Conservation (phyloP, 2,113 vertebrate genomes). For the Bubo blakistoni region DNA sequence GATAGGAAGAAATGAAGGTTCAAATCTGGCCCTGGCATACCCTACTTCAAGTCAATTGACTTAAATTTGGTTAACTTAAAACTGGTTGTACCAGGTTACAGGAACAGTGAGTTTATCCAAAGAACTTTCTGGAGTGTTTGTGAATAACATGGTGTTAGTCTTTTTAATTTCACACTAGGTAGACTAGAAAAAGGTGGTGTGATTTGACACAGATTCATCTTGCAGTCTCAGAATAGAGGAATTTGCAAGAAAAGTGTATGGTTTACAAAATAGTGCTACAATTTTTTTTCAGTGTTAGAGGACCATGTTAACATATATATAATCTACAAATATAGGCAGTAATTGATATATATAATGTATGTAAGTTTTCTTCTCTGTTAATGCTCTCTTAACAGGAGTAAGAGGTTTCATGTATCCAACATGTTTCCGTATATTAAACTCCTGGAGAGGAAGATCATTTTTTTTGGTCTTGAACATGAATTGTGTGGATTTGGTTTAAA, state of each 20-base stretch:
- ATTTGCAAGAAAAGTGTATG: background rate
- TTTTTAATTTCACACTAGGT: background rate
- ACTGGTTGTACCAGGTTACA: background rate
- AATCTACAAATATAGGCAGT: background rate
- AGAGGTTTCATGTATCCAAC: background rate
- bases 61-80: background rate
- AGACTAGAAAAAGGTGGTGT: background rate
- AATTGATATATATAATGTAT: background rate
- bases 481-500: background rate
- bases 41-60: background rate
- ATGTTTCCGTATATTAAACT: background rate
- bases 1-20: background rate
- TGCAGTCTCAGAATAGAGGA: background rate
- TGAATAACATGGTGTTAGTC: background rate
- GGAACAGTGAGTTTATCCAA: background rate
- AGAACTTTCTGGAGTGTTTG: background rate
- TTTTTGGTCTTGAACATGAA: background rate
- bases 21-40: background rate
- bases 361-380: background rate
- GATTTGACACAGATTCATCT: background rate
- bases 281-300: background rate
- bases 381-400: background rate
- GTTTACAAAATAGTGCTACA: background rate
- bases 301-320: background rate
- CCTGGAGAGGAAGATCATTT: fast-evolving